Percentiles rank a stretch among this genome's conserved stretches.
Conservation (phyloP, 2,113 vertebrate genomes). For the Oryctolagus cuniculus region mOryCun1.1 NC_091449.1:62993001-62993500, state of each 20-base stretch:
- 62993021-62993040: background rate
- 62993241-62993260: background rate
- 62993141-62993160: background rate
- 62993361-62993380: background rate
- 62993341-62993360: background rate
- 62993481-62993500: background rate
- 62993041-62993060: background rate
- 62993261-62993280: background rate
- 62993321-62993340: background rate
- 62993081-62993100: background rate
- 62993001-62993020: background rate
- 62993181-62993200: background rate
- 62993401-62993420: background rate
- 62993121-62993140: conserved; percentile 3
- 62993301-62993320: background rate
- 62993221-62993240: background rate
- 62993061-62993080: background rate
- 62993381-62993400: background rate
- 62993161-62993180: background rate
- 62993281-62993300: background rate
- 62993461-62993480: background rate
- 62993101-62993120: background rate
- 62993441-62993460: background rate
- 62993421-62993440: background rate
- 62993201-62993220: background rate